Conservation (phyloP, 2,113 vertebrate genomes). For the Toxotes chatareus region DNA sequence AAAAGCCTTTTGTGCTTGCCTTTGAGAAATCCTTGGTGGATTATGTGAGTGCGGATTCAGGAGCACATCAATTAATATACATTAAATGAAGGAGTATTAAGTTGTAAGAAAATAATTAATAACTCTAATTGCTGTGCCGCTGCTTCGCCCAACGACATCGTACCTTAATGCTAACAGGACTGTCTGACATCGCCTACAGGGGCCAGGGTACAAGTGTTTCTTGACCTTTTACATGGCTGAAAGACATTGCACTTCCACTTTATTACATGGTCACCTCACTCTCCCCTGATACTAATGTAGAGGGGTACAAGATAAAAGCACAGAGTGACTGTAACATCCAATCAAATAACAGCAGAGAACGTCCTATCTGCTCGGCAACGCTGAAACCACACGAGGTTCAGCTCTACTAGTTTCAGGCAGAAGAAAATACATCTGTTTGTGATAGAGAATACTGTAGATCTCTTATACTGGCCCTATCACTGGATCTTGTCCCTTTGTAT, state of each 20-base stretch:
- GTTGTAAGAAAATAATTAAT: slow-evolving; percentile 81
- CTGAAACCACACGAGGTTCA: slow-evolving; percentile 43
- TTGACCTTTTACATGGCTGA: slow-evolving; percentile 65
- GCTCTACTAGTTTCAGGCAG: slow-evolving; percentile 25
- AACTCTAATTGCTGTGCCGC: slow-evolving; percentile 72
- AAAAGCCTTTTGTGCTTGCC: slow-evolving; percentile 81
- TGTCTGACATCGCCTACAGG: slow-evolving; percentile 26
- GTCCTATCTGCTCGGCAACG: slow-evolving; percentile 32
- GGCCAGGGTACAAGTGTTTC: slow-evolving; percentile 27
- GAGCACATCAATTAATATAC: slow-evolving; percentile 83
- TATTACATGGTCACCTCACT: slow-evolving; percentile 41
- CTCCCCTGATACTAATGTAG: slow-evolving; percentile 45
- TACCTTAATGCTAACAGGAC: slow-evolving; percentile 52
- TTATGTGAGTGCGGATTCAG: slow-evolving; percentile 72
- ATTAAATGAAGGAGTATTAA: slow-evolving; percentile 83
- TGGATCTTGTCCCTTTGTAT: slow-evolving; percentile 66
- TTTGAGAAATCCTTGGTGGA: slow-evolving; percentile 83
- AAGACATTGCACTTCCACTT: slow-evolving; percentile 58
- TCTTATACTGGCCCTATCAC: slow-evolving; percentile 59
- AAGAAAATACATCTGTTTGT: slow-evolving; percentile 69
- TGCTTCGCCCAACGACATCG: slow-evolving; percentile 37
- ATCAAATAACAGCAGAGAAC: slow-evolving; percentile 18
- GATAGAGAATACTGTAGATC: slow-evolving; percentile 67
- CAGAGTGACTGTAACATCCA: slow-evolving; percentile 45
- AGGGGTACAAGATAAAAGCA: slow-evolving; percentile 48